Conservation (phyloP, 2,888 invertebrate species). For the Ochropacha duplaris region DNA sequence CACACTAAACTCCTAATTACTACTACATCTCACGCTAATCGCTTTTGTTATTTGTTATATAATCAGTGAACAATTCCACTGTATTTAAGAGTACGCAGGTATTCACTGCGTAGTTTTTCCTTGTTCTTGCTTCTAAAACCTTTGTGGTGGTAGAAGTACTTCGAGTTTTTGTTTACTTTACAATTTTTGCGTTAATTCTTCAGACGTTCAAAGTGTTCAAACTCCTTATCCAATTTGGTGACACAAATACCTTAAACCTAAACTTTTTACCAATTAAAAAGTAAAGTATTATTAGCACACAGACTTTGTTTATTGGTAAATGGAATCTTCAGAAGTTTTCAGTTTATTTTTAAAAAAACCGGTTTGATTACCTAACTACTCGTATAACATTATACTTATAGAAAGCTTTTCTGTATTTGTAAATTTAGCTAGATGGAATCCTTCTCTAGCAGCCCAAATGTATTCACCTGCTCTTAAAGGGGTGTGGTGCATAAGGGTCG, state of each 20-base stretch:
- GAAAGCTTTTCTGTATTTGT: neutral
- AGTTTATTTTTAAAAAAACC: neutral
- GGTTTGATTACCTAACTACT: no score
- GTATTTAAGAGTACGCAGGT: neutral
- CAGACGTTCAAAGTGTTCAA: neutral
- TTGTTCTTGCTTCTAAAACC: neutral
- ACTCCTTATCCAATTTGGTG: neutral
- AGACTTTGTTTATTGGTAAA: neutral
- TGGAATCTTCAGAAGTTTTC: neutral
- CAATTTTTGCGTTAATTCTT: neutral
- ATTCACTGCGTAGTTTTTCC: neutral
- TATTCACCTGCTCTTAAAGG: slow-evolving; percentile 36
- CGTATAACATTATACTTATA: no score
- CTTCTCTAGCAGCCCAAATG: slow-evolving; percentile 39
- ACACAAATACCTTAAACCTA: neutral
- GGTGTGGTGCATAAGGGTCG: slow-evolving; percentile 49
- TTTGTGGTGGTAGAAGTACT: neutral
- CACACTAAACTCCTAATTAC: slow-evolving; percentile 1
- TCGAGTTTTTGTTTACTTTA: neutral
- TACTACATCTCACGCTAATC: neutral
- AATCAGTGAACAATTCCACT: neutral
- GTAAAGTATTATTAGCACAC: neutral
- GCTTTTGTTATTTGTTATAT: neutral
- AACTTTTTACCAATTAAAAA: neutral
- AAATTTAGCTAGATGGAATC: slow-evolving; percentile 23